Base-by-base conservation (phyloP, 35 echinoderm and acorn worm genomes). In the Heliocidaris tuberculata region DNA sequence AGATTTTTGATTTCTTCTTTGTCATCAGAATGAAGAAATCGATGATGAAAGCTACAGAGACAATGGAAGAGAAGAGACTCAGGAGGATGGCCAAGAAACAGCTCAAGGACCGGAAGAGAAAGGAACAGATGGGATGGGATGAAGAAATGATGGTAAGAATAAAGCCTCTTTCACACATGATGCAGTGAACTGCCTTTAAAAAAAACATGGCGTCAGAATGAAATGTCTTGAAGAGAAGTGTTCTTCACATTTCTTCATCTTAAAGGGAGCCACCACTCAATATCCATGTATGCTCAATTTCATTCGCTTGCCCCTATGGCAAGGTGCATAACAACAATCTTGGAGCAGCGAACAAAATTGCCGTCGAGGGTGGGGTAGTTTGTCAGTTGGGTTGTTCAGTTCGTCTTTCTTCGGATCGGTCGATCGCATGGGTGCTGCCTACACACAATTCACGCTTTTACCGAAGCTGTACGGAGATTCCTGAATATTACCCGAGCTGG, bases 61-160 rank as follows among this genome's bases (percentile, higher is more conserved):
- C 94, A 2, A 78, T 97, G 59, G 98, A 99, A 59, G 95, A 99
- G 91, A 99, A 99, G 86, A 85, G 98, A 56, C n/a, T 96, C 17
- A 94, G 98, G 85, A 94, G 98, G 90, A 86, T 97, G 92, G 86
- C 95, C 78, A 99, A 99, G 92, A 99, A 99, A 88, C 92, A 94
- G 50, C 88, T 95, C 19, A 99, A 99, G 90, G 98, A 99, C 71
- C 88, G 98, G 60, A 97, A 96, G 86, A 96, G 97, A 31, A 99
- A 99, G 86, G 96, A 97, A 60, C 87, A 97, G 88, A 99, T 99
- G 98, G 98, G 98, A 86, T 99, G 98, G 98, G 98, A 99, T 95
- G 94, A 97, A 92, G 98, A 99, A 97, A 99, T 99, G 98, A 99
- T 99, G 98, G 98, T 97, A 96, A 91, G 21, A 19, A 48, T 95